A percentile compares a stretch with the other conserved stretches of the same genome.
phyloP scores from a whole-genome alignment of 2,797 vertebrate species.

The Yasuhikotakia modesta region DNA sequence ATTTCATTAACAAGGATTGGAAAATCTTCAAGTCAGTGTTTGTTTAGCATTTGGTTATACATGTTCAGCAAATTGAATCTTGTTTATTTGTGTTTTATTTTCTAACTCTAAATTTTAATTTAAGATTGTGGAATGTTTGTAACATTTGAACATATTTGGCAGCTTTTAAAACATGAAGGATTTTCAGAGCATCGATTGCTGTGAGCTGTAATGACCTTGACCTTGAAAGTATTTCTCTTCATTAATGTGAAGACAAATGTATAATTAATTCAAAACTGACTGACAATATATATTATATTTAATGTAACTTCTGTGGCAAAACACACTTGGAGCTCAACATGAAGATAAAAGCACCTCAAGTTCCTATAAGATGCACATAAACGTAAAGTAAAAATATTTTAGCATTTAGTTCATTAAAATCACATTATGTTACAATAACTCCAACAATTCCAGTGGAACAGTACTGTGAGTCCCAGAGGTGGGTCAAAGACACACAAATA shows the following conservation, averaged over 20 bases:
- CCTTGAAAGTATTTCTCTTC: background rate
- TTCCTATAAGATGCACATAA: background rate
- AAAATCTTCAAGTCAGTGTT: background rate
- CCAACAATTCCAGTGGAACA: background rate
- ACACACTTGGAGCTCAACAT: too few relatives aligned
- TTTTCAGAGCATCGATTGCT: background rate
- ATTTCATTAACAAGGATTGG: slow-evolving; percentile 6
- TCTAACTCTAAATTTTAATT: slow-evolving; percentile 1
- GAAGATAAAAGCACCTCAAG: too few relatives aligned
- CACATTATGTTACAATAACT: too few relatives aligned
- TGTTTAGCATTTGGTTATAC: background rate
- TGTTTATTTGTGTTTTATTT: slow-evolving; percentile 1
- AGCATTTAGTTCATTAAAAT: too few relatives aligned
- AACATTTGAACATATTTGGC: background rate
- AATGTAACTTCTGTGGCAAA: too few relatives aligned
- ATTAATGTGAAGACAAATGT: background rate
- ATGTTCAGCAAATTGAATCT: slow-evolving; percentile 8
- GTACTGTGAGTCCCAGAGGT: background rate
- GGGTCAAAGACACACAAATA: background rate
- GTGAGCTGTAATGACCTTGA: background rate
- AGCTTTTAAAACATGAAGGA: background rate
- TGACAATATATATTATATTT: too few relatives aligned
- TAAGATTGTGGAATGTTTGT: background rate
- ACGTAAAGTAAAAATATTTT: background rate
- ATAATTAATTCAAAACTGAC: background rate